Evolutionary conservation across 2,888 invertebrate species (phyloP).

Genomic region (Pterostichus niger): DNA sequence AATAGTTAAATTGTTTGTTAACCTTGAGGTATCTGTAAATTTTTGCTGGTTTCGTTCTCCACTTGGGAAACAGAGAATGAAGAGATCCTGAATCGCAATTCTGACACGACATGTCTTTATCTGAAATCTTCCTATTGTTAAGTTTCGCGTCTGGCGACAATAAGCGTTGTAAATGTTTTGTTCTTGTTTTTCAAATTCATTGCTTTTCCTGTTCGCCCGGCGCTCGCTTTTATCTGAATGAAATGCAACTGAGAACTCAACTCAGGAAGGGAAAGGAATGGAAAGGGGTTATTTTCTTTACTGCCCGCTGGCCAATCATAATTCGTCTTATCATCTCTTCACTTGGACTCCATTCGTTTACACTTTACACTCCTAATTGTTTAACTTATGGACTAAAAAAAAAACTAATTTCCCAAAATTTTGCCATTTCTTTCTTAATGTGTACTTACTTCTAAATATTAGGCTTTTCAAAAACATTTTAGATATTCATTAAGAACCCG

Average conservation of each 20-base stretch:
- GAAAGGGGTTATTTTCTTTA: conserved; percentile 40
- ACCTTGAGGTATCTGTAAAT: conserved; percentile 26
- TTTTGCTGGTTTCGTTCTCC: not conserved
- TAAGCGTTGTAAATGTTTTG: conserved; percentile 61
- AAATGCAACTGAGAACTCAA: conserved; percentile 32
- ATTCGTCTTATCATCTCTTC: conserved; percentile 42
- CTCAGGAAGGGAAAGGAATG: not conserved
- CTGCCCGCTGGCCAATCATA: conserved; percentile 43
- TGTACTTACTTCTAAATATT: too few relatives aligned
- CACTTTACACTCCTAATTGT: conserved; percentile 16
- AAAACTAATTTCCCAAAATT: not conserved
- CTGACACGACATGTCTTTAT: conserved; percentile 61
- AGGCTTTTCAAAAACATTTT: too few relatives aligned
- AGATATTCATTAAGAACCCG: too few relatives aligned
- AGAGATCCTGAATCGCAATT: conserved; percentile 44
- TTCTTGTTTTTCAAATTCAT: conserved; percentile 61
- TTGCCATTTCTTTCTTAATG: too few relatives aligned
- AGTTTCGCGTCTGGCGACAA: conserved; percentile 51
- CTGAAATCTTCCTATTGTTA: conserved; percentile 61
- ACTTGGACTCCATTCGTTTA: conserved; percentile 34
- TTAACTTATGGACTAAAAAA: conserved; percentile 2
- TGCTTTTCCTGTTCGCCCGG: conserved; percentile 42
- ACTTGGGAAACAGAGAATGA: conserved; percentile 1
- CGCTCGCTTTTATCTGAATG: conserved; percentile 48
- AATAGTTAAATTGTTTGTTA: not conserved